Percentiles rank a stretch among this genome's conserved stretches.
phyloP scores from a whole-genome alignment of 2,797 vertebrate species.

The Etheostoma perlongum region DNA sequence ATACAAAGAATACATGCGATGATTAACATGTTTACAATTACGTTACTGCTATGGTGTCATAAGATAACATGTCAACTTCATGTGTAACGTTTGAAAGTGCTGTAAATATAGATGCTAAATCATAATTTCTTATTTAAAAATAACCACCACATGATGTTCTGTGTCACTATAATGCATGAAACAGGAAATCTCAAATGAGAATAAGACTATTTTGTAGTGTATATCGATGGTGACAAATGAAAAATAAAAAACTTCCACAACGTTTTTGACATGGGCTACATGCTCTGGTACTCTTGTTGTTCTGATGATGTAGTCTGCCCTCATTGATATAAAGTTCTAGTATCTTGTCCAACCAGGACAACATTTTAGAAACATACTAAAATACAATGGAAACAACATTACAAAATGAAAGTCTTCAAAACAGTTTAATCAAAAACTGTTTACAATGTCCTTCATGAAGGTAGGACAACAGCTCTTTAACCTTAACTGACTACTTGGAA shows the following conservation, averaged over 20 bases:
- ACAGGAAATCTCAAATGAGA: neutral
- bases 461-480: neutral
- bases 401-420: neutral
- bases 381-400: neutral
- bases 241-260: too few relatives aligned
- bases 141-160: neutral
- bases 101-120: neutral
- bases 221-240: too few relatives aligned
- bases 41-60: too few relatives aligned
- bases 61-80: neutral
- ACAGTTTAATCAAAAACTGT: neutral
- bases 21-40: neutral
- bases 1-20: neutral
- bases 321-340: neutral
- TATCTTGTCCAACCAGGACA: neutral
- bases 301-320: neutral
- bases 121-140: neutral
- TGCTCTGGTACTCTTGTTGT: neutral
- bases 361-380: neutral
- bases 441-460: neutral
- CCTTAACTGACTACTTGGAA: neutral
- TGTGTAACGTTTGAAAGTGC: neutral
- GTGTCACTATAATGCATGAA: neutral
- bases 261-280: neutral
- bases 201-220: too few relatives aligned